A percentile compares a stretch with the other conserved stretches of the same genome.
Conservation (phyloP, 2,888 invertebrate genomes). For the Epicampocera succincta region DNA sequence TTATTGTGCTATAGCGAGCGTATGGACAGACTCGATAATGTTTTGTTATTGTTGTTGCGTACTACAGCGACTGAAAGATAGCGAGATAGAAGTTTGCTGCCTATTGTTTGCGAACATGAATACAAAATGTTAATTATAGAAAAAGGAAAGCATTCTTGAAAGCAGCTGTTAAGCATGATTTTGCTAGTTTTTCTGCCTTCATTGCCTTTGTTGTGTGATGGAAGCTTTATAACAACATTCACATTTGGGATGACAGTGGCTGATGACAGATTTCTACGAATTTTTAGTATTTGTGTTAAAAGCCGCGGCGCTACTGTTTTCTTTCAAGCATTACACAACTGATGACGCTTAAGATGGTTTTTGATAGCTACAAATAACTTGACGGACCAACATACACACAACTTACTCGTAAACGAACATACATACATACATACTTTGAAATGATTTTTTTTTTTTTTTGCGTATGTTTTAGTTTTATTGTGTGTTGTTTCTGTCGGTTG, state of each 20-base stretch:
- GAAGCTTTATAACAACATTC: conserved; percentile 66
- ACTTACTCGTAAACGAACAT: background rate
- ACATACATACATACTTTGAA: conserved; percentile 16
- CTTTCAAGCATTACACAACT: conserved; percentile 74
- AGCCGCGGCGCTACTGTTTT: conserved; percentile 78
- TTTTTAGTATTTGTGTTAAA: conserved; percentile 74
- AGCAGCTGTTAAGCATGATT: background rate
- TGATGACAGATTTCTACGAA: conserved; percentile 80
- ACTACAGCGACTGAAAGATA: no score
- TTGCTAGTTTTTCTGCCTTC: conserved; percentile 17
- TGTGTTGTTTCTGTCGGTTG: conserved; percentile 39
- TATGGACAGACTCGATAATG: no score
- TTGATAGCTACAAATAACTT: conserved; percentile 43
- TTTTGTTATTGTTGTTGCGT: no score
- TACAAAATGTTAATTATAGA: no score
- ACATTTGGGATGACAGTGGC: conserved; percentile 75
- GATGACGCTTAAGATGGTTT: conserved; percentile 68
- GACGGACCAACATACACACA: background rate
- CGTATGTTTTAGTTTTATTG: conserved; percentile 2
- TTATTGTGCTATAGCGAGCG: no score
- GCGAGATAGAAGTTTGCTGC: no score
- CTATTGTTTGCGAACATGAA: no score
- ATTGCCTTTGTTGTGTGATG: conserved; percentile 50
- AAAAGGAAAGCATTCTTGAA: no score
- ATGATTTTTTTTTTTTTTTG: conserved; percentile 24